phyloP scores from a whole-genome alignment of 1,140 invertebrate genomes.

The Antheraea mylitta region DNA sequence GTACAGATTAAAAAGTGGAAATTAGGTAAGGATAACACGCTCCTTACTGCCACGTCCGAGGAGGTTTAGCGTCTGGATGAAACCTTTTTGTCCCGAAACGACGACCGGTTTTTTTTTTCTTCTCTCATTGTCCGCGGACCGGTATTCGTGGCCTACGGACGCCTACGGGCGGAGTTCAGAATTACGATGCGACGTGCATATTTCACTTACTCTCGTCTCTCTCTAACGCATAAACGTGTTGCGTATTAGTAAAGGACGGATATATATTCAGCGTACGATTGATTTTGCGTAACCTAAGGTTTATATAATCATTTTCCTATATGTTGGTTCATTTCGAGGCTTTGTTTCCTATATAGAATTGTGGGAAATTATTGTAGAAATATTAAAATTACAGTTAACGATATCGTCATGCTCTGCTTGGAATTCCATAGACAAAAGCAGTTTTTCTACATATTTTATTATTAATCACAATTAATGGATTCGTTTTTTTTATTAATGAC shows the following conservation, averaged over 20 bases:
- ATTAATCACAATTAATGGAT: too few relatives aligned
- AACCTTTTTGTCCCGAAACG: conserved; percentile 13
- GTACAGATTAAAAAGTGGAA: not conserved
- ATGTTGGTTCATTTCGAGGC: not conserved
- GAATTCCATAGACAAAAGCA: not conserved
- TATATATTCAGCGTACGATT: conserved; percentile 11
- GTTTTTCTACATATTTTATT: not conserved
- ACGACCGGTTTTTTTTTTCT: conserved; percentile 1
- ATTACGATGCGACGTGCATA: not conserved
- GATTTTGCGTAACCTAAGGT: conserved; percentile 3
- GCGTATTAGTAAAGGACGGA: conserved; percentile 25
- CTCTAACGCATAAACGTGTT: conserved; percentile 8
- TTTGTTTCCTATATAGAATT: not conserved
- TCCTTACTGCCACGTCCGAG: conserved; percentile 17
- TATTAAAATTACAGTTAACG: not conserved
- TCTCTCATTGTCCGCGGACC: conserved; percentile 9
- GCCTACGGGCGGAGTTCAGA: conserved; percentile 13
- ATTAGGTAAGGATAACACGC: conserved; percentile 18
- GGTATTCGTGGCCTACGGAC: conserved; percentile 12
- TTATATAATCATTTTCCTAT: not conserved
- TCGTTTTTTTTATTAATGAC: too few relatives aligned
- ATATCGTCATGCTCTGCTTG: not conserved
- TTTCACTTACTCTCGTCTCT: conserved; percentile 5
- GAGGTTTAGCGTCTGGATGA: conserved; percentile 11
- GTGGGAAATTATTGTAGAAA: not conserved